phyloP scores from a whole-genome alignment of 2,113 vertebrate species.

The Bos taurus region ARS-UCD2.0 NC_037342.1:31480001-31480500 shows the following conservation, averaged over 20 bases:
- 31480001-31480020: background rate
- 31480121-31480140: background rate
- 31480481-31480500: background rate
- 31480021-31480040: background rate
- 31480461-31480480: background rate
- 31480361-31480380: background rate
- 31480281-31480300: background rate
- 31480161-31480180: background rate
- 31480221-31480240: background rate
- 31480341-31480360: background rate
- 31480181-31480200: background rate
- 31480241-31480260: background rate
- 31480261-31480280: background rate
- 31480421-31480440: background rate
- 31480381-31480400: background rate
- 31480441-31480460: background rate
- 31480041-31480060: background rate
- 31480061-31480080: background rate
- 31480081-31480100: background rate
- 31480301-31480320: background rate
- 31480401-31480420: background rate
- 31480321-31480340: background rate
- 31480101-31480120: background rate
- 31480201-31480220: background rate
- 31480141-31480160: background rate